Evolutionary conservation across 2,888 invertebrate species (phyloP).

Genomic region (Diogma glabrata): DNA sequence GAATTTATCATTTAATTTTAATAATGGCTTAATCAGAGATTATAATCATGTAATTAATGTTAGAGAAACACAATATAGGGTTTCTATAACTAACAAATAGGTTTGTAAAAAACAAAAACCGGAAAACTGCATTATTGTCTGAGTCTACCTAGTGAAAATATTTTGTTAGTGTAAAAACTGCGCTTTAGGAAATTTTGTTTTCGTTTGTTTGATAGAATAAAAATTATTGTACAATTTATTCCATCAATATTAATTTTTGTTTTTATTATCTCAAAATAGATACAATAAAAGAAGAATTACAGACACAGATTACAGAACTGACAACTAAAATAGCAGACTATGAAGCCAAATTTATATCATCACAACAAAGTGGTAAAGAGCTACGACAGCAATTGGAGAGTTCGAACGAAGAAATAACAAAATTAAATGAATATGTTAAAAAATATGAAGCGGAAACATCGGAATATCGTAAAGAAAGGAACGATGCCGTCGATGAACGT

Average conservation of each 20-base stretch:
- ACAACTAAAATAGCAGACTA: slow-evolving; percentile 52
- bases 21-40: too few species aligned
- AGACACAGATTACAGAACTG: slow-evolving; percentile 43
- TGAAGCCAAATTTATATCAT: slow-evolving; percentile 47
- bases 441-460: slow-evolving; percentile 53
- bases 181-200: slow-evolving; percentile 3
- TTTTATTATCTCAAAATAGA: too few species aligned
- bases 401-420: slow-evolving; percentile 50
- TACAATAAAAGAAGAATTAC: slow-evolving; percentile 41
- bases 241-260: too few species aligned
- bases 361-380: slow-evolving; percentile 50
- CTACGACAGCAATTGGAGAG: slow-evolving; percentile 51
- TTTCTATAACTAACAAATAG: too few species aligned
- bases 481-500: slow-evolving; percentile 60
- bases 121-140: too few species aligned
- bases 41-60: too few species aligned
- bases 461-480: slow-evolving; percentile 55
- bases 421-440: slow-evolving; percentile 49
- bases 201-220: not conserved
- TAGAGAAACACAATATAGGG: too few species aligned
- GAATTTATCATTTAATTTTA: too few species aligned
- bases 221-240: too few species aligned
- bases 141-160: too few species aligned
- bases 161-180: too few species aligned
- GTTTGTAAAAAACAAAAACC: too few species aligned